Conservation (phyloP, 2,797 vertebrate species). For the Galagoides demidoff region DNA sequence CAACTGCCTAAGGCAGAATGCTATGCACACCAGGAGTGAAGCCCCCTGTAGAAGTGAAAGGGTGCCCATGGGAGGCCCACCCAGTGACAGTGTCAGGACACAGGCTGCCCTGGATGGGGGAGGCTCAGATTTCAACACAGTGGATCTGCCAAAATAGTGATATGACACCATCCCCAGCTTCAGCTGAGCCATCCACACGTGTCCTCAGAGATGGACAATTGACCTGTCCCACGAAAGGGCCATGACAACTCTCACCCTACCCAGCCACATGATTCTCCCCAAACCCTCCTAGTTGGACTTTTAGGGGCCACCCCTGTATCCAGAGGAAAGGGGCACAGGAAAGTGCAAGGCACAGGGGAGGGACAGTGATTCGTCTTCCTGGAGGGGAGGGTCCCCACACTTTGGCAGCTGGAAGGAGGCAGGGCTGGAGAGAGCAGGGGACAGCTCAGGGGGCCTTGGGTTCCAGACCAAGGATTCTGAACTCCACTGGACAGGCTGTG, state of each 20-base stretch:
- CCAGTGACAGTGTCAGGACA: background rate
- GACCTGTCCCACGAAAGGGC: background rate
- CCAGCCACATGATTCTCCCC: background rate
- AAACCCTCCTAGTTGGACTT: rapidly evolving
- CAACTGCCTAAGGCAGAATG: rapidly evolving
- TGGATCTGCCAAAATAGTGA: background rate
- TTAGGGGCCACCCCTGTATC: too few species aligned
- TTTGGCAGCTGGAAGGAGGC: background rate
- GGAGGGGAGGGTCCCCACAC: background rate
- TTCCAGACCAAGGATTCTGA: background rate
- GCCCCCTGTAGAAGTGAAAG: background rate
- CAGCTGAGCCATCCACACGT: background rate
- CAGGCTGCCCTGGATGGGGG: background rate
- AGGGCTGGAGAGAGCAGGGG: background rate
- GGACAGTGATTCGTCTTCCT: rapidly evolving
- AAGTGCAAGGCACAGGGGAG: rapidly evolving
- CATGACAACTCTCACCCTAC: background rate
- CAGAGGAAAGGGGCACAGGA: background rate
- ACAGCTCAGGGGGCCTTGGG: background rate
- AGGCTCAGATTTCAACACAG: background rate
- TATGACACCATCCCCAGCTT: background rate
- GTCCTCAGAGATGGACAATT: background rate
- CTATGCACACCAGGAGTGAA: background rate
- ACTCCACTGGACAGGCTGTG: rapidly evolving
- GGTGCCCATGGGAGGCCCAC: background rate